Base-by-base conservation (phyloP, 1,140 invertebrate genomes). In the Papilio xuthus region DNA sequence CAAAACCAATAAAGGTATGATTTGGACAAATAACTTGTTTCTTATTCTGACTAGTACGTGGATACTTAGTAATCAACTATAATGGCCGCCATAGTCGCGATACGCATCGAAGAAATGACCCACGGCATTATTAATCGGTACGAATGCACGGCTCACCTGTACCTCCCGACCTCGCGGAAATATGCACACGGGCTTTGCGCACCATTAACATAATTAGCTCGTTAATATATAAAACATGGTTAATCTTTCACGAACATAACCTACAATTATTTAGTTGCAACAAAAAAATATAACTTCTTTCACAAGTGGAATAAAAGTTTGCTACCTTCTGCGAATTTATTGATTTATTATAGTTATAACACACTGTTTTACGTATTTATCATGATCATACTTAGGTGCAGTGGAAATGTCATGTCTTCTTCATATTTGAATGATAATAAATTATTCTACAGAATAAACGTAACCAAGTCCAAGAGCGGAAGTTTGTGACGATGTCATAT, bases 81-180 rank as follows among this genome's bases (percentile, higher is more conserved):
- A 76, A 76, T 41, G 50, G 53, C 28, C 28, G 28, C 15, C 74
- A 18, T n/a, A 15, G 9, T 76, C 50, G 74, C 74, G 74, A 76
- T 76, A 76, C 74, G 74, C 74, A 76, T 76, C 74, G 74, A 76
- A 76, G 74, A 76, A 76, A 76, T 76, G 74, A 60, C 50, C 74
- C 53, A 60, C 74, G 53, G 74, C 28, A 18, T 76, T 76, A 76
- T 76, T 76, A 76, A 76, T 76, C 20, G 74, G 74, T 41, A 60
- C 56, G 74, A 63, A n/a, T 60, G 50, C 10, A 18, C 47, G 32
- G 53, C 50, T 76, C 74, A 76, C 74, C 74, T 76, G 74, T 76
- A 12, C 74, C 50, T 37, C 74, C 74, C 32, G 15, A 63, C 28
- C 37, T 63, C n/a, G 74, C 74, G 74, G 56, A 76, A 76, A 76